phyloP scores from a whole-genome alignment of 2,888 invertebrate genomes.

The Lithosia quadra region DNA sequence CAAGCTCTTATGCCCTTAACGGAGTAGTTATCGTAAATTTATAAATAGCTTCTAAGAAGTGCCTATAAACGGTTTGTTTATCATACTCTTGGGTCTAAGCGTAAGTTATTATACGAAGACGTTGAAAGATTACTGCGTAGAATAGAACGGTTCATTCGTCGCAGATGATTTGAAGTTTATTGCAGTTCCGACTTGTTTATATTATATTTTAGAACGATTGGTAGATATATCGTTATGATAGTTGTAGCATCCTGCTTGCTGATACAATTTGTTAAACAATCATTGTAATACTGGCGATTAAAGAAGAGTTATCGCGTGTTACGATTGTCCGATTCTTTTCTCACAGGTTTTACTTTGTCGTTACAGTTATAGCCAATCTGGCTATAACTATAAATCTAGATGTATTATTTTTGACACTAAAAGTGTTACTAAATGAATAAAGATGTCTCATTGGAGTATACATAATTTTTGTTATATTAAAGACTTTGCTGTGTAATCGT shows the following conservation, averaged over 20 bases:
- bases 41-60: conserved; percentile 37
- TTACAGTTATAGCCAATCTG: too few relatives aligned
- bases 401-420: too few relatives aligned
- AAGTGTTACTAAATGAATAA: too few relatives aligned
- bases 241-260: background rate
- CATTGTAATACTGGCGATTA: background rate
- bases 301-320: background rate
- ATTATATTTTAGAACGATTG: background rate
- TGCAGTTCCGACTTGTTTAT: background rate
- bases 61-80: conserved; percentile 15
- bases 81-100: conserved; percentile 16
- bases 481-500: too few relatives aligned
- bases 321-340: background rate
- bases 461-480: too few relatives aligned
- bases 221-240: background rate
- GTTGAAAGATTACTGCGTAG: conserved; percentile 15
- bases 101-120: conserved; percentile 14
- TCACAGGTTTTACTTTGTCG: background rate
- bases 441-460: too few relatives aligned
- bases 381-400: too few relatives aligned
- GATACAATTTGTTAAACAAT: background rate
- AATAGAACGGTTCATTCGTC: background rate
- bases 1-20: conserved; percentile 40
- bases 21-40: conserved; percentile 43
- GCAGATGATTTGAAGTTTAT: background rate